These are phyloP conservation scores for Acanthurus leucopareius DNA, from an alignment of 2,797 vertebrate genomes.

Conservation along the genomic window DNA sequence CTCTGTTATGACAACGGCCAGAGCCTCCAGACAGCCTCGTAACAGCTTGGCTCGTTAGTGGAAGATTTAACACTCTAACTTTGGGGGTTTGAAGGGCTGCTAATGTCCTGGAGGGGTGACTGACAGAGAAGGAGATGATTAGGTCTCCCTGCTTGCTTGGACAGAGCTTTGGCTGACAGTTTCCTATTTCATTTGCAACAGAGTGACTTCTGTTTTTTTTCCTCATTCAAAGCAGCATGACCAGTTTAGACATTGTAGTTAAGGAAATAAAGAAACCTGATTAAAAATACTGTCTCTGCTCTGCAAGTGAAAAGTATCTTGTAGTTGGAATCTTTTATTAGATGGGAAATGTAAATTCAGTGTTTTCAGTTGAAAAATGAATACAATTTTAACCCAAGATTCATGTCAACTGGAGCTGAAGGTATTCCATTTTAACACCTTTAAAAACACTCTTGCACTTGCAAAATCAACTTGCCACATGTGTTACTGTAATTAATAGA, in stretches of 20 bases:
- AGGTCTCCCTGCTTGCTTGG: constrained; percentile 43
- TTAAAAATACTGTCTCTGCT: neutral
- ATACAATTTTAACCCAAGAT: neutral
- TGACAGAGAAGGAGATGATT: constrained; percentile 66
- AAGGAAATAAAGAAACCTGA: neutral
- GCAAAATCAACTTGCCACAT: constrained; percentile 7
- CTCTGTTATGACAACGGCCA: constrained; percentile 65
- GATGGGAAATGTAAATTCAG: neutral
- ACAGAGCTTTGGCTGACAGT: constrained; percentile 29
- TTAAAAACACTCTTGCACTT: neutral
- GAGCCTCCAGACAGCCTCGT: constrained; percentile 64
- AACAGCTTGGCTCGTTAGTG: constrained; percentile 77
- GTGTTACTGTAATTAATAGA: constrained; percentile 19
- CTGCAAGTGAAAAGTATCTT: neutral
- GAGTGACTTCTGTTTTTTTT: neutral
- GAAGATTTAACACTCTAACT: constrained; percentile 77
- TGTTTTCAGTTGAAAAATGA: neutral
- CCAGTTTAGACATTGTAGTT: constrained; percentile 1
- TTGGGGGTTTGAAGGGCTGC: constrained; percentile 57
- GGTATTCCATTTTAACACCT: neutral
- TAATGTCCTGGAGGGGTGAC: constrained; percentile 71
- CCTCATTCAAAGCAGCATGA: constrained; percentile 2
- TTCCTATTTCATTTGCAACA: constrained; percentile 15
- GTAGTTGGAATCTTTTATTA: neutral
- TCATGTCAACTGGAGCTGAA: neutral